Conservation (phyloP, 2,797 vertebrate genomes). For the Argyrosomus regius region DNA sequence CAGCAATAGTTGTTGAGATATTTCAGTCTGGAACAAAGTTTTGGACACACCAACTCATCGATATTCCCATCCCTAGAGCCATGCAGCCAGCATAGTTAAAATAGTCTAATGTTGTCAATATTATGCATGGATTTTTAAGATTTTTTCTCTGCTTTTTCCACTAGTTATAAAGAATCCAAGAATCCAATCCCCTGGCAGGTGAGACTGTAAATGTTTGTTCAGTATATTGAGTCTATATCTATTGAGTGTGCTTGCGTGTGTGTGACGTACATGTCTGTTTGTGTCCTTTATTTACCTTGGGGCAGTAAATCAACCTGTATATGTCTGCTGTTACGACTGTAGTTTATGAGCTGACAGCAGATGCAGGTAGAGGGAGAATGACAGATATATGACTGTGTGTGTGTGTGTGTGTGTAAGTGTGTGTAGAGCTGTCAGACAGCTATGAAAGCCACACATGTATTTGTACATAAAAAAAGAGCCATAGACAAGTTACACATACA, state of each 20-base stretch:
- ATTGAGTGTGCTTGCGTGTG: conserved; percentile 7
- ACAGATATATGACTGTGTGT: conserved; percentile 26
- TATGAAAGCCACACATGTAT: conserved; percentile 9
- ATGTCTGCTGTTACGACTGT: conserved; percentile 33
- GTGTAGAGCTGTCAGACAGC: conserved; percentile 16
- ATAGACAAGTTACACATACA: neutral
- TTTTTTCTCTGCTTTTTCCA: neutral
- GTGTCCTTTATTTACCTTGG: conserved; percentile 15
- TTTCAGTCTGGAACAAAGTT: too few species aligned
- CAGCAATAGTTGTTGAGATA: too few species aligned
- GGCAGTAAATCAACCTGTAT: conserved; percentile 37
- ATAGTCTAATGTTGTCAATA: neutral
- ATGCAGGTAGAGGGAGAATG: conserved; percentile 33
- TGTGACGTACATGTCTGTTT: neutral
- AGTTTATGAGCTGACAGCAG: conserved; percentile 48
- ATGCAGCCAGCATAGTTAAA: neutral
- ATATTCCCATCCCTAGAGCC: neutral
- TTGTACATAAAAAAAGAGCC: neutral
- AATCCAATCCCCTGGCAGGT: too few species aligned
- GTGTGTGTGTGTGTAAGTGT: conserved; percentile 6
- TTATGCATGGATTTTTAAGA: neutral
- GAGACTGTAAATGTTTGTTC: conserved; percentile 1
- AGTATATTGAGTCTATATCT: conserved; percentile 10
- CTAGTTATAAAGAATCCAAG: too few species aligned
- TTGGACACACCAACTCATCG: neutral